Percentiles rank a stretch among this genome's conserved stretches.
These are phyloP conservation scores for Pterocles gutturalis DNA, from an alignment of 2,113 vertebrate genomes.

Conservation along the genomic window DNA sequence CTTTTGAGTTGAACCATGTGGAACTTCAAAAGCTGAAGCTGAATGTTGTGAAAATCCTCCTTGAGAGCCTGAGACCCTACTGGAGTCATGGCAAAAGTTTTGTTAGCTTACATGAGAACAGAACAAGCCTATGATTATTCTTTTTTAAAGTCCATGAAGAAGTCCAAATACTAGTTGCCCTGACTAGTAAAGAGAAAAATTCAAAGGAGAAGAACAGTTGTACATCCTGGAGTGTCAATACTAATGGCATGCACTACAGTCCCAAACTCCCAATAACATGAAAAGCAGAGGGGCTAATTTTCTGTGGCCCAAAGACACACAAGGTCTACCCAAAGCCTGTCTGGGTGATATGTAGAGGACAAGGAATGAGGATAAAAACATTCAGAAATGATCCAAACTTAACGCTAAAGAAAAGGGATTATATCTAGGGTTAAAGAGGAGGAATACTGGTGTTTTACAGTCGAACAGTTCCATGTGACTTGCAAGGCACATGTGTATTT, in stretches of 20 bases:
- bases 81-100: neutral
- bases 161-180: neutral
- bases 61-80: neutral
- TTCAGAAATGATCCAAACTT: neutral
- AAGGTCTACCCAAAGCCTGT: neutral
- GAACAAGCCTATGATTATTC: neutral
- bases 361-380: neutral
- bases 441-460: neutral
- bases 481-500: neutral
- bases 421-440: neutral
- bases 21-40: constrained; percentile 23
- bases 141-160: neutral
- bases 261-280: neutral
- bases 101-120: neutral
- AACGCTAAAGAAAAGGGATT: neutral
- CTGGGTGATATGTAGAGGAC: neutral
- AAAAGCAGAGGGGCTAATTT: neutral
- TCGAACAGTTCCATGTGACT: neutral
- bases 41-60: neutral
- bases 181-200: neutral
- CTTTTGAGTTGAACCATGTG: neutral
- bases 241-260: neutral
- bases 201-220: neutral
- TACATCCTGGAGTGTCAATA: neutral
- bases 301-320: neutral